A percentile compares a stretch with the other conserved stretches of the same genome.
These are phyloP conservation scores for Perca schrenkii DNA, from an alignment of 2,113 vertebrate species.

Conservation along the genomic window DNA sequence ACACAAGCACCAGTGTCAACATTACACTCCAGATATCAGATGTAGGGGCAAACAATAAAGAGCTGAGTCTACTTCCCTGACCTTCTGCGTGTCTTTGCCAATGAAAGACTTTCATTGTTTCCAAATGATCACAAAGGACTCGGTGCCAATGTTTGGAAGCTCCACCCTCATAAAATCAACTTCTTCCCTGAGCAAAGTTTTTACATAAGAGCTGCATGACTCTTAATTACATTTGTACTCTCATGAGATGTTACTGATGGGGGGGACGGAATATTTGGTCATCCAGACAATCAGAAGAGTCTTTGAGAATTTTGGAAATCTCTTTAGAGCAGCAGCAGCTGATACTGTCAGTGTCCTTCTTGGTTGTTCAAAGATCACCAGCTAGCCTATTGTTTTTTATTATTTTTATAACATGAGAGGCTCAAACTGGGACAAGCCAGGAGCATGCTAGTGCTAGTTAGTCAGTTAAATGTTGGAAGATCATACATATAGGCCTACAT, in stretches of 20 bases:
- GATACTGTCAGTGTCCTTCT: too few relatives aligned
- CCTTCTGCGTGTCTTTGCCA: constrained; percentile 11
- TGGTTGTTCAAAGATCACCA: background rate
- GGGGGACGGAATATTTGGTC: too few relatives aligned
- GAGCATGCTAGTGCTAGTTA: background rate
- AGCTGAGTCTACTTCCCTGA: background rate
- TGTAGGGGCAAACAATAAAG: constrained; percentile 29
- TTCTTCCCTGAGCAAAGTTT: background rate
- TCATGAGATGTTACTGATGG: background rate
- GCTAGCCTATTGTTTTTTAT: too few relatives aligned
- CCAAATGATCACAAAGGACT: constrained; percentile 6
- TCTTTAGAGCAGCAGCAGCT: background rate
- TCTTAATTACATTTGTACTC: background rate
- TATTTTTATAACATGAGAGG: too few relatives aligned
- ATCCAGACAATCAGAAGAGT: background rate
- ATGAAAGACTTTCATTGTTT: constrained; percentile 39
- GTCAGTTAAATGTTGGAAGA: background rate
- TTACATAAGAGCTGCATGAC: background rate
- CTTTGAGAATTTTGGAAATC: too few relatives aligned
- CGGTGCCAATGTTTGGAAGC: background rate
- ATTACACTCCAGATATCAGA: constrained; percentile 31
- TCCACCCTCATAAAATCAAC: background rate
- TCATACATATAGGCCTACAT: background rate
- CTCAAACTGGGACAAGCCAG: too few relatives aligned
- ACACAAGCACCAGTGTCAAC: constrained; percentile 12